Evolutionary conservation across 2,797 vertebrate genomes (phyloP).

Genomic region (Coreius guichenoti): DNA sequence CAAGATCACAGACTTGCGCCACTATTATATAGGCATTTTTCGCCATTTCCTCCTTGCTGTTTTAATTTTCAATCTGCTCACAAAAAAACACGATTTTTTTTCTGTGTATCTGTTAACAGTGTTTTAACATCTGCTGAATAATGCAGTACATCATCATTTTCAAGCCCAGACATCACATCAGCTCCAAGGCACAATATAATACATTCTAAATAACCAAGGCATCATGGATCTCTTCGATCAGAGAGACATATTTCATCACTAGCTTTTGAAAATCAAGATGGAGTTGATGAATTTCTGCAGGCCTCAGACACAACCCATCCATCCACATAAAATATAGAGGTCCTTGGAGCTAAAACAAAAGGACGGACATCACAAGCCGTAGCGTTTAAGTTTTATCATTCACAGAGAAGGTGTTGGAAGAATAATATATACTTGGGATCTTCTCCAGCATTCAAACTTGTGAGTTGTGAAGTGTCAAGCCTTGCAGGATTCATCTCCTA

Average conservation of each 20-base stretch:
- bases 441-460: conserved; percentile 37
- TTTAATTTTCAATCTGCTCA: conserved; percentile 1
- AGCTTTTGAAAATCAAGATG: conserved; percentile 29
- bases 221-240: neutral
- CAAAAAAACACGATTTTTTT: neutral
- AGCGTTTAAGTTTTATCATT: neutral
- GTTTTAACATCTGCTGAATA: conserved; percentile 30
- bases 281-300: conserved; percentile 17
- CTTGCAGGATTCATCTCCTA: conserved; percentile 49
- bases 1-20: neutral
- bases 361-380: neutral
- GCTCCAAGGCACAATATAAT: conserved; percentile 18
- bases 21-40: neutral
- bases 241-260: conserved; percentile 22
- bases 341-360: conserved; percentile 36
- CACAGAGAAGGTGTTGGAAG: neutral
- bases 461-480: conserved; percentile 42
- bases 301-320: conserved; percentile 19
- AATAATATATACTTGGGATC: conserved; percentile 25
- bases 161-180: conserved; percentile 14
- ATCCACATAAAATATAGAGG: conserved; percentile 26
- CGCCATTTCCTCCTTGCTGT: neutral
- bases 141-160: neutral
- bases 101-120: neutral
- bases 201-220: neutral